Conservation (phyloP, 1,140 invertebrate genomes). For the Armadillidium nasatum region DNA sequence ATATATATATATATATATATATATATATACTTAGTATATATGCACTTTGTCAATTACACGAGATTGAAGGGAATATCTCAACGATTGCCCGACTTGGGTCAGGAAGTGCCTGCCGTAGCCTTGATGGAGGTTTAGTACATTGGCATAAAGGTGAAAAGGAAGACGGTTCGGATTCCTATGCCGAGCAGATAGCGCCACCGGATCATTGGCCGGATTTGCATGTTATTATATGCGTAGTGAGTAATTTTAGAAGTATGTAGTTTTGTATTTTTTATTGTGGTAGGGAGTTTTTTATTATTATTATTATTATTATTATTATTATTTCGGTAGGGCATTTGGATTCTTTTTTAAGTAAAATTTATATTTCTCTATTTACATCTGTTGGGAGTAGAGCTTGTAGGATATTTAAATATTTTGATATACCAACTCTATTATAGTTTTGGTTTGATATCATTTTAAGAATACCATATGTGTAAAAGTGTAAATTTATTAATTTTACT, state of each 20-base stretch:
- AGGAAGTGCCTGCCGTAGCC: conserved; percentile 92
- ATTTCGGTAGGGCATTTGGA: no score
- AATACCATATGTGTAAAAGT: no score
- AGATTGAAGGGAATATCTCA: conserved; percentile 38
- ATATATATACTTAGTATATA: neutral
- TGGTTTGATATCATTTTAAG: no score
- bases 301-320: no score
- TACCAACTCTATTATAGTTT: no score
- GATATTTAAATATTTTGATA: no score
- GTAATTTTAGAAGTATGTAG: conserved; percentile 30
- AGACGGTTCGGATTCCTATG: conserved; percentile 77
- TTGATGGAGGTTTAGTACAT: conserved; percentile 86
- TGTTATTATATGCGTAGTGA: conserved; percentile 81
- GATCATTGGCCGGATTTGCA: conserved; percentile 87
- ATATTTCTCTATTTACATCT: no score
- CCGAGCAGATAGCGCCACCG: conserved; percentile 61
- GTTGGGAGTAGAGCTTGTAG: no score
- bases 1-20: conserved; percentile 20
- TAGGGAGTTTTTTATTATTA: no score
- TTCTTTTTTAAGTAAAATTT: no score
- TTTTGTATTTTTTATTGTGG: no score
- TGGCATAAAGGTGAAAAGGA: conserved; percentile 71
- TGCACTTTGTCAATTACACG: conserved; percentile 34
- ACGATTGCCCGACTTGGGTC: conserved; percentile 60
- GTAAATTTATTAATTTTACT: no score